A percentile compares a stretch with the other conserved stretches of the same genome.
These are phyloP conservation scores for Calliphora vicina DNA, from an alignment of 1,140 invertebrate species.

Conservation along the genomic window DNA sequence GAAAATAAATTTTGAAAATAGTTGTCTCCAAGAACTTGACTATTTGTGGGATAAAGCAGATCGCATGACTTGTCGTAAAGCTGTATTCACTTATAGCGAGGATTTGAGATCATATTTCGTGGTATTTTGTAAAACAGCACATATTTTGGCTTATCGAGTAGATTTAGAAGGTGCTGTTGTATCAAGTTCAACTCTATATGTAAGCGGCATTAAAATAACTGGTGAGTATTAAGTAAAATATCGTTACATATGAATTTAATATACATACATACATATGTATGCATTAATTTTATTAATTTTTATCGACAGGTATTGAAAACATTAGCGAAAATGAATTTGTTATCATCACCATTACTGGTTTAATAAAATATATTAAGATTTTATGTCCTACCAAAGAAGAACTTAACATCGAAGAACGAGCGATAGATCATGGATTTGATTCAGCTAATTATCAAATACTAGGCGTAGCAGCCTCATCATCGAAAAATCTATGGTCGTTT, in stretches of 20 bases:
- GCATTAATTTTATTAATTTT: neutral
- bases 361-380: neutral
- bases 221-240: constrained; percentile 33
- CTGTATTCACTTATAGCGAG: constrained; percentile 38
- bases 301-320: constrained; percentile 23
- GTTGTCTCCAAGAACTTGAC: constrained; percentile 1
- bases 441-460: constrained; percentile 39
- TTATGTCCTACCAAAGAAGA: neutral
- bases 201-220: constrained; percentile 52
- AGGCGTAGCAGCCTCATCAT: constrained; percentile 39
- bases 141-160: constrained; percentile 48
- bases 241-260: neutral
- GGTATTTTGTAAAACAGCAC: constrained; percentile 47
- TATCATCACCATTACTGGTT: constrained; percentile 6
- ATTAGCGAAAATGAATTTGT: constrained; percentile 26
- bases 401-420: neutral
- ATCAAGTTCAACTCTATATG: constrained; percentile 42
- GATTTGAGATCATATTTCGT: constrained; percentile 44
- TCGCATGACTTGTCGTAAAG: constrained; percentile 48
- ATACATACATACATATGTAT: neutral
- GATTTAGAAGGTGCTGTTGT: neutral
- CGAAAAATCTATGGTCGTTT: constrained; percentile 44
- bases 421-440: constrained; percentile 1
- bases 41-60: constrained; percentile 47
- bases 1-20: constrained; percentile 3